Conservation (phyloP, 1,140 invertebrate genomes). For the Agraylea sexmaculata region DNA sequence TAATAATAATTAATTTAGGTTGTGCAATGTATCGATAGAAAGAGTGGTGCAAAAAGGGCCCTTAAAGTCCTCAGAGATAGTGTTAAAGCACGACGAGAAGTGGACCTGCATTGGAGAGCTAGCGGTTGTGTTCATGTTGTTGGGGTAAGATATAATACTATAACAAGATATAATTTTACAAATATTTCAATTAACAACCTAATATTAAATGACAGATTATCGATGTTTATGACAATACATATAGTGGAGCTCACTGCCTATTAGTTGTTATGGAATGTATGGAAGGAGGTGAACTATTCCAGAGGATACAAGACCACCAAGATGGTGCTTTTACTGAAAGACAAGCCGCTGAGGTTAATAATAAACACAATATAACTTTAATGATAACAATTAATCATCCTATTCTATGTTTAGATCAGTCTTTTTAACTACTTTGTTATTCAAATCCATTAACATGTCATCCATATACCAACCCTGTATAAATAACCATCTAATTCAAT, state of each 20-base stretch:
- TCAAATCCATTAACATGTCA: conserved; percentile 5
- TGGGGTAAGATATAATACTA: conserved; percentile 40
- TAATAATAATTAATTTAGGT: conserved; percentile 24
- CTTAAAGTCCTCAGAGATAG: conserved; percentile 80
- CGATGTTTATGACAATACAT: conserved; percentile 94
- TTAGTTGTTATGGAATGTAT: conserved; percentile 98
- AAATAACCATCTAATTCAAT: conserved; percentile 3
- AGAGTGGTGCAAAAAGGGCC: conserved; percentile 28
- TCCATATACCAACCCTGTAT: conserved; percentile 4
- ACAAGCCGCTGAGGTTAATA: conserved; percentile 52
- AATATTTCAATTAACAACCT: neutral
- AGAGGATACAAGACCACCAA: conserved; percentile 87
- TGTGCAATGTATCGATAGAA: conserved; percentile 33
- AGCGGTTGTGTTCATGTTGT: conserved; percentile 88
- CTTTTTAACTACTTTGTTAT: neutral
- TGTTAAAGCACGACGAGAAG: conserved; percentile 84
- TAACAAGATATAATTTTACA: neutral
- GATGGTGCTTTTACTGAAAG: conserved; percentile 89
- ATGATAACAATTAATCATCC: neutral
- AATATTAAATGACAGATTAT: conserved; percentile 47
- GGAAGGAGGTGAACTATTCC: conserved; percentile 94
- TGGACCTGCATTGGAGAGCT: conserved; percentile 90
- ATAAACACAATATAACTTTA: conserved; percentile 3
- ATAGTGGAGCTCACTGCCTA: conserved; percentile 80
- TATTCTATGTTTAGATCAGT: neutral